Base-by-base conservation (phyloP, 2,888 invertebrate species). In the Rhyacophila evoluta region DNA sequence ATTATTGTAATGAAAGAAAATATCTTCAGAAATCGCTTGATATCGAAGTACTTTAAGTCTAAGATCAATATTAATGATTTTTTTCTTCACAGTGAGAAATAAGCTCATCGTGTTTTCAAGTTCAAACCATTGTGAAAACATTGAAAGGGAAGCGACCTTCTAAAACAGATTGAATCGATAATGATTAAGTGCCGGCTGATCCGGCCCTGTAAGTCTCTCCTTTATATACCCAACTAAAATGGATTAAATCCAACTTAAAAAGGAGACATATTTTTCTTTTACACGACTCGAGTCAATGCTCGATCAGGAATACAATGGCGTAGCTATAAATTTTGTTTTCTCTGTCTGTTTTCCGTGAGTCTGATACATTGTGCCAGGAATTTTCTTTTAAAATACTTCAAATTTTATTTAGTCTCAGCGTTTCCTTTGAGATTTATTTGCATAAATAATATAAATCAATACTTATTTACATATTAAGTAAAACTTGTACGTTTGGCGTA, bases 201-300 rank as follows among this genome's bases (percentile, higher is more conserved):
- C 19, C 19, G 55, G 15, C 55, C 15, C 55, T n/a, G 55, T 55
- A 19, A 55, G 55, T 19, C 55, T 55, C 19, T 25, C 55, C 55
- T 55, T 55, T 55, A 55, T 55, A 55, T 19, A 55, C 55, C 55
- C 55, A 55, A 55, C 55, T 55, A 55, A 55, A 55, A 55, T 55
- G 55, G 55, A 55, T 55, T 55, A 55, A 55, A 55, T 55, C 55
- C 15, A 55, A 55, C 55, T 55, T 55, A 55, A 55, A 55, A 55
- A 55, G 55, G 55, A 19, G 55, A 55, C 55, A 55, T 55, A 55
- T 55, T 55, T 55, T 55, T 55, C 55, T 55, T 55, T 55, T 25
- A 55, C 55, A 55, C 55, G 55, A 55, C 55, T 19, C 55, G 55
- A 55, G 55, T 55, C 25, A 55, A 12, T 55, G 55, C 19, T 55